Base-by-base conservation (phyloP, 2,888 invertebrate species). In the Hypselothyrea guttata region DNA sequence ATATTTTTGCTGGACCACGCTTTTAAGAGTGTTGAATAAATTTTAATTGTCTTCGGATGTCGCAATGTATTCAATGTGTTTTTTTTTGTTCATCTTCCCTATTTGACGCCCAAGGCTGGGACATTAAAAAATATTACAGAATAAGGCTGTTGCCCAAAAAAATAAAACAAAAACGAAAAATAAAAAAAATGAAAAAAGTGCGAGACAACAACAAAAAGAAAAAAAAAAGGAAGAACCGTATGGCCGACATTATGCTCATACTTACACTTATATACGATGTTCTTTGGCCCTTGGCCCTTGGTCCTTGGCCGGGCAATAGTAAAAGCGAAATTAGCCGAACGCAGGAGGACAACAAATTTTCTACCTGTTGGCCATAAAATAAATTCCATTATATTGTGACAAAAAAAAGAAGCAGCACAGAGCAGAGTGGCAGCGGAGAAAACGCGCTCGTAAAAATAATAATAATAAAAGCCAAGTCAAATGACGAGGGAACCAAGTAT, bases 361-460 rank as follows among this genome's bases (percentile, higher is more conserved):
- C 71, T 79, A 87, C 86, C 87, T 86, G 88, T 83, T 87, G 86
- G 84, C 71, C 75, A 75, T 87, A 86, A 87, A 87, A 86, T 81
- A 82, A 76, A 79, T 86, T 76, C 76, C 71, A 71, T 78, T 84
- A 85, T 78, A 76, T 68, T 72, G 76, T 78, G 69, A 72, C 73
- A 72, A 72, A 72, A 72, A 44, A 44, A 16, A 37, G 37, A 15
- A n/a, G n/a, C n/a, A n/a, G 12, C 7, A 7, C 28, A 7, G n/a
- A 13, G 15, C 28, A 27, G 27, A 41, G 8, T 18, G 11, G 40
- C 22, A 28, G 18, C 16, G 18, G n/a, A 9, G 49, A 71, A 53
- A 72, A 68, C 69, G 72, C 72, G 69, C 37, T 67, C 74, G 69
- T 76, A 74, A 77, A 76, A 77, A 79, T 83, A 86, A 85, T 85